Percentiles rank a stretch among this genome's conserved stretches.
Conservation (phyloP, 2,113 vertebrate species). For the Pelvicachromis taeniatus region DNA sequence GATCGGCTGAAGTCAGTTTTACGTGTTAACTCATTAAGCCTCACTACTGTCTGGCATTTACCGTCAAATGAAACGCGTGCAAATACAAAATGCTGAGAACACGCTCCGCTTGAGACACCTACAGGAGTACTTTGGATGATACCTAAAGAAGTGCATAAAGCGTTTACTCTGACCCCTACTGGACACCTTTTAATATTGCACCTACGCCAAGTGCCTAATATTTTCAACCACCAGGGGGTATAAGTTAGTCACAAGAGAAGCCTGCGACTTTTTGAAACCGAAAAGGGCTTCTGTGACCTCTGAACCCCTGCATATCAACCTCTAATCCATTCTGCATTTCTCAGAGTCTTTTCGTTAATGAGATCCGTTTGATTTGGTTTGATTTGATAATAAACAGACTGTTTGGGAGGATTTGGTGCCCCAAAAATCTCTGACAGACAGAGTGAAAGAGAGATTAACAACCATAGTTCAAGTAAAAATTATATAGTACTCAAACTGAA, state of each 20-base stretch:
- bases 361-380: neutral
- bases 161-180: conserved; percentile 11
- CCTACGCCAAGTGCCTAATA: accelerated
- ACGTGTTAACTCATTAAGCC: neutral
- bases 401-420: neutral
- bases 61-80: neutral
- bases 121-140: neutral
- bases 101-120: neutral
- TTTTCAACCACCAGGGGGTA: conserved; percentile 25
- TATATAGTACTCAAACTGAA: neutral
- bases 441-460: neutral
- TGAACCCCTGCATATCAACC: neutral
- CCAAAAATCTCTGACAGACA: neutral
- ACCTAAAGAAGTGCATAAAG: neutral
- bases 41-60: neutral
- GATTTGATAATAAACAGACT: neutral
- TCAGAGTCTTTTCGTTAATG: neutral
- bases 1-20: neutral
- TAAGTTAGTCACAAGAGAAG: neutral
- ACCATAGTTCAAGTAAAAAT: neutral
- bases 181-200: neutral
- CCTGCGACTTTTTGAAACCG: neutral
- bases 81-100: neutral
- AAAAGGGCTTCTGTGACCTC: neutral
- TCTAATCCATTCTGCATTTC: neutral